Conservation (phyloP, 2,797 vertebrate genomes). For the Phyllotis vaccarum region DNA sequence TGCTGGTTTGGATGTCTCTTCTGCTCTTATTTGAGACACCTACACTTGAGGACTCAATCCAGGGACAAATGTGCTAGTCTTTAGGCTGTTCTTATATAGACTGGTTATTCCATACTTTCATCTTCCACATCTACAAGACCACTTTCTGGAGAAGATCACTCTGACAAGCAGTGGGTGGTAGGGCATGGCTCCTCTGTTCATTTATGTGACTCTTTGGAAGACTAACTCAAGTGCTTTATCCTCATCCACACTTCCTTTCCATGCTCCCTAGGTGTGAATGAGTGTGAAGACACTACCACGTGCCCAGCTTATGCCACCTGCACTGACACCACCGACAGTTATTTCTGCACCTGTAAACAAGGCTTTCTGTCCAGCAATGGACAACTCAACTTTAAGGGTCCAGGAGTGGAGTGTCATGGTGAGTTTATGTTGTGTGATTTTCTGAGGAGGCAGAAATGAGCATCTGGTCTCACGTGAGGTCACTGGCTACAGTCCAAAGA, state of each 20-base stretch:
- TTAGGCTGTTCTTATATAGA: not conserved
- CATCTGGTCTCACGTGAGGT: not conserved
- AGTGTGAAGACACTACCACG: not conserved
- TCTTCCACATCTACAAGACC: not conserved
- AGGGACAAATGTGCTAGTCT: not conserved
- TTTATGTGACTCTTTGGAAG: not conserved
- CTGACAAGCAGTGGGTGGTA: not conserved
- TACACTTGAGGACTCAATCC: not conserved
- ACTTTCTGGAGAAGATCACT: not conserved
- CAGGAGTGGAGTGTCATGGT: slow-evolving; percentile 56
- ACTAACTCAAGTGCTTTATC: fast-evolving
- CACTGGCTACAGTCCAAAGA: not conserved
- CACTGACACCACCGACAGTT: not conserved
- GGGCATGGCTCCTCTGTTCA: not conserved
- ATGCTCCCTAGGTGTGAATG: not conserved
- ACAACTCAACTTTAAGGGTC: fast-evolving
- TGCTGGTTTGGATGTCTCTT: not conserved
- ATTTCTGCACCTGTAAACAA: slow-evolving; percentile 64
- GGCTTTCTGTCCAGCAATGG: slow-evolving; percentile 70
- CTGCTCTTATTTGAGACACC: not conserved
- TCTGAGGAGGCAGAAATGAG: not conserved
- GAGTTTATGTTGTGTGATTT: not conserved
- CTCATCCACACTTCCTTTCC: not conserved
- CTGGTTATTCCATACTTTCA: not conserved
- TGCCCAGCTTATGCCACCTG: slow-evolving; percentile 69